These are phyloP conservation scores for Pedionomus torquatus DNA, from an alignment of 2,113 vertebrate species.

Conservation along the genomic window DNA sequence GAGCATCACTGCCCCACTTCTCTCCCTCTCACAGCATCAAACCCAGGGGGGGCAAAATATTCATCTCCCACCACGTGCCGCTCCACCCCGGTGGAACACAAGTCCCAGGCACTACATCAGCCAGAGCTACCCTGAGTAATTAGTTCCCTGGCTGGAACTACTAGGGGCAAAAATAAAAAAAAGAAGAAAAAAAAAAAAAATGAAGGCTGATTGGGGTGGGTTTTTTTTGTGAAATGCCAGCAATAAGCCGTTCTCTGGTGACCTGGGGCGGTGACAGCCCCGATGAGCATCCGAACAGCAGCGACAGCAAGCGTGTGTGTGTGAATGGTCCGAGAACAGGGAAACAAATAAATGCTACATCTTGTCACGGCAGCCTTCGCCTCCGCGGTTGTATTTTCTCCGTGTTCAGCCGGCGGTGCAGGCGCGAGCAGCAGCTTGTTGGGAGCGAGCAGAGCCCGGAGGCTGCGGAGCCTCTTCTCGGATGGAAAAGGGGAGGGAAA, in stretches of 20 bases:
- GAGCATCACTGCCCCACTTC: neutral
- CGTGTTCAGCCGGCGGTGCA: neutral
- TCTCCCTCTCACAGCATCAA: neutral
- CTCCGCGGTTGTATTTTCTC: neutral
- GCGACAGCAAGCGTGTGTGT: fast-evolving
- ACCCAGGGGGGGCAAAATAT: neutral
- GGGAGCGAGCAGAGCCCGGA: neutral
- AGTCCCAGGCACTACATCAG: fast-evolving
- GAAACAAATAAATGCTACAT: neutral
- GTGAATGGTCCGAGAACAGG: neutral
- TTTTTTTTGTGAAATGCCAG: neutral
- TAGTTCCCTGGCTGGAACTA: neutral
- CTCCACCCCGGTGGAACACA: fast-evolving
- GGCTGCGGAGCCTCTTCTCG: neutral
- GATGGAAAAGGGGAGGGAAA: neutral
- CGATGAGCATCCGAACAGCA: neutral
- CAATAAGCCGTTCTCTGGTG: neutral
- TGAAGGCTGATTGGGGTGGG: neutral
- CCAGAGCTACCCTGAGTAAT: neutral
- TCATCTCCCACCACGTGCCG: fast-evolving
- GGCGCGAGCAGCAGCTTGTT: neutral
- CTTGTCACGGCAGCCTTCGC: neutral
- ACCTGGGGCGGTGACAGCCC: neutral
- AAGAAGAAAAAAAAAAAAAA: too few species aligned
- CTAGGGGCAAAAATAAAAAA: too few species aligned